A percentile compares a stretch with the other conserved stretches of the same genome.
phyloP scores from a whole-genome alignment of 2,113 vertebrate genomes.

The Raja brachyura region DNA sequence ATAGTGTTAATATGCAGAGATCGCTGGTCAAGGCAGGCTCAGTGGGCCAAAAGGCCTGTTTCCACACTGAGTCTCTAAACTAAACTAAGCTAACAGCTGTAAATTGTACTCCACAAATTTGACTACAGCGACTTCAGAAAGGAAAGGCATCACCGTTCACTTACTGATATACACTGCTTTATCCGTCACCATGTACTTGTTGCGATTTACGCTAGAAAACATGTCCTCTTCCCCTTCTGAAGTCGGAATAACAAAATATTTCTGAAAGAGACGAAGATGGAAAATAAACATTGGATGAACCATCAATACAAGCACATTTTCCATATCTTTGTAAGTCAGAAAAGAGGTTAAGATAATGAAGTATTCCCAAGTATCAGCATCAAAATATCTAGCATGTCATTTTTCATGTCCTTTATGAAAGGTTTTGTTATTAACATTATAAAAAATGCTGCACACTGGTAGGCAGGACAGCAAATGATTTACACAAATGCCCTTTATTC shows the following conservation, averaged over 20 bases:
- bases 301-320: not conserved
- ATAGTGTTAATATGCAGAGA: too few species aligned
- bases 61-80: too few species aligned
- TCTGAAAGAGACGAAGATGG: conserved; percentile 59
- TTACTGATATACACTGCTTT: conserved; percentile 81
- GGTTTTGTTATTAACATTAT: not conserved
- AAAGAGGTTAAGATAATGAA: not conserved
- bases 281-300: not conserved
- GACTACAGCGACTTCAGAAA: not conserved
- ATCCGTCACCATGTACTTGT: conserved; percentile 93
- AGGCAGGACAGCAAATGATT: not conserved
- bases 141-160: conserved; percentile 41
- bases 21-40: too few species aligned
- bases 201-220: conserved; percentile 74
- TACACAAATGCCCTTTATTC: not conserved
- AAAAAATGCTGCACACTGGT: not conserved
- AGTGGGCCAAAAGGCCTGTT: too few species aligned
- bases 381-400: not conserved
- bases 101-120: too few species aligned
- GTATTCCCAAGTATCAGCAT: not conserved
- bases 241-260: conserved; percentile 67
- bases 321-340: not conserved
- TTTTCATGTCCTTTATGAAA: not conserved
- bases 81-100: too few species aligned
- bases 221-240: conserved; percentile 65